Evolutionary conservation across 1,140 invertebrate genomes (phyloP), one percentile per base, ranked within the genome.

Genomic region (Caenorhabditis latens): DNA sequence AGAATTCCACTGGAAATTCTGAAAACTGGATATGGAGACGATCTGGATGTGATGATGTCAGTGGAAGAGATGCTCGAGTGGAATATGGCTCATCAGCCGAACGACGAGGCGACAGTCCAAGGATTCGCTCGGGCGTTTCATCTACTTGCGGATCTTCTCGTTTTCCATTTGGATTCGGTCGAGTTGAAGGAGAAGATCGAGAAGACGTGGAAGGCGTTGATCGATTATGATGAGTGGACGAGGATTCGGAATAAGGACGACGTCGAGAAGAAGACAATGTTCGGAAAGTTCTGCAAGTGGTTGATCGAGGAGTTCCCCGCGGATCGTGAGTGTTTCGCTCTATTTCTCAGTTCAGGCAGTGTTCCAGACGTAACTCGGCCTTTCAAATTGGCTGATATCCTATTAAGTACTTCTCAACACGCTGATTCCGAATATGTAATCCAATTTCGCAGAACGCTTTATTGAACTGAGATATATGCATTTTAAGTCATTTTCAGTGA

Each of bases 61-160:
- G 71, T 79, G 71, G 71, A 79, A 50, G 71, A 79, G 43, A 79
- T 79, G 71, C 71, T 79, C 71, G 71, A 79, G 24, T 79, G 71
- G 71, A 79, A 79, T 79, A 79, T 79, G 71, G 46, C 71, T 21
- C 7, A 21, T 13, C 71, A 79, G 21, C 46, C 71, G 21, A 50
- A 48, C 11, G 71, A 79, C 40, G 46, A 50, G n/a, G 71, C 71
- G 11, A 50, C 71, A 6, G 71, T 79, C 24, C 19, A 79, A 2
- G 71, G 71, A 9, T 79, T 53, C 71, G 71, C 46, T 9, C 32
- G 71, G n/a, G 43, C 71, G n/a, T 79, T 79, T 46, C 71, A 79
- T 53, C 19, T 79, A 19, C 19, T 79, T 7, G 71, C 71, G 4
- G 71, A 79, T 50, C 71, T 79, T 21, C 13, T 21, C 0, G 71